phyloP scores from a whole-genome alignment of 2,888 invertebrate species.

The Athetis lepigone region DNA sequence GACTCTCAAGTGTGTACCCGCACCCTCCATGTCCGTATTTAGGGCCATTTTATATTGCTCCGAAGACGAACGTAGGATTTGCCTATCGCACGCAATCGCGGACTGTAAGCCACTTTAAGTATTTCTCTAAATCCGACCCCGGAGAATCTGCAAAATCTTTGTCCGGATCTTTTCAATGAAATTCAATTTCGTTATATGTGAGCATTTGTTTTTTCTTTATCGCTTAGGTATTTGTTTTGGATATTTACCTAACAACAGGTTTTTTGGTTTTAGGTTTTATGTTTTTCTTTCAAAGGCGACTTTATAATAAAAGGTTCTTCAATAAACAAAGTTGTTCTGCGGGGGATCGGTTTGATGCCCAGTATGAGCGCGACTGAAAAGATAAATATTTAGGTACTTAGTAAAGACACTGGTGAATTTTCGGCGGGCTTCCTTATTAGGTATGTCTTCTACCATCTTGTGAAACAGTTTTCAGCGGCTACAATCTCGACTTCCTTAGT shows the following conservation, averaged over 20 bases:
- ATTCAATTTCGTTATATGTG: constrained; percentile 83
- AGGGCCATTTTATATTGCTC: constrained; percentile 75
- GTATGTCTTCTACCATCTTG: no score
- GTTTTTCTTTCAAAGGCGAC: not conserved
- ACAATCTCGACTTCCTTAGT: no score
- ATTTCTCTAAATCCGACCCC: constrained; percentile 80
- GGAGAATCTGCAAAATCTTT: constrained; percentile 79
- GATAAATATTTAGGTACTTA: constrained; percentile 7
- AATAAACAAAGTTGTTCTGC: not conserved
- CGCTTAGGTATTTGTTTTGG: constrained; percentile 64
- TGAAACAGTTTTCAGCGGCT: no score
- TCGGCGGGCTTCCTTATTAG: no score
- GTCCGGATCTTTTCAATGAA: constrained; percentile 84
- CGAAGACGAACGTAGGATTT: constrained; percentile 78
- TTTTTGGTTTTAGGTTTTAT: constrained; percentile 19
- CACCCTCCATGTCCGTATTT: constrained; percentile 69
- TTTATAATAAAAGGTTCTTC: constrained; percentile 7
- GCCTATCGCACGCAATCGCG: constrained; percentile 84
- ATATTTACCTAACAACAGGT: constrained; percentile 56
- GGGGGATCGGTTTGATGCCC: not conserved
- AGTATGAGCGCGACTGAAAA: not conserved
- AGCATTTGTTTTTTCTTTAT: constrained; percentile 74
- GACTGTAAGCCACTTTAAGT: constrained; percentile 84
- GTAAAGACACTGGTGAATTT: no score
- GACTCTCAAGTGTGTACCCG: constrained; percentile 36